A percentile compares a stretch with the other conserved stretches of the same genome.
phyloP scores from a whole-genome alignment of 2,797 vertebrate species.

The Anniella stebbinsi region DNA sequence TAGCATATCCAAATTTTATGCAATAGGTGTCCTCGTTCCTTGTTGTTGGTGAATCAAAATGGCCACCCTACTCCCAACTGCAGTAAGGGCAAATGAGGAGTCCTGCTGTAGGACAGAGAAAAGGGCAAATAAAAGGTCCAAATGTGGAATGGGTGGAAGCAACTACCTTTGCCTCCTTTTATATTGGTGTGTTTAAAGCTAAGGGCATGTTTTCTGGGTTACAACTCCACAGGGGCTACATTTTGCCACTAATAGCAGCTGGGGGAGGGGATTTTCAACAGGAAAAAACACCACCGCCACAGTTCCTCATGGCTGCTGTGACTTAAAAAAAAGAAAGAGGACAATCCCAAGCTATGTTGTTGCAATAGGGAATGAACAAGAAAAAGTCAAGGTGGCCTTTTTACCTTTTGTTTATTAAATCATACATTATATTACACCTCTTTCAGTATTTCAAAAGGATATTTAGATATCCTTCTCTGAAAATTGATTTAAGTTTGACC shows the following conservation, averaged over 20 bases:
- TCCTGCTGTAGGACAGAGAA: background rate
- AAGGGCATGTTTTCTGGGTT: background rate
- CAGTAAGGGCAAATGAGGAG: background rate
- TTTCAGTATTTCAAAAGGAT: slow-evolving; percentile 2
- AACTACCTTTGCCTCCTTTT: background rate
- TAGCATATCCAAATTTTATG: too few relatives aligned
- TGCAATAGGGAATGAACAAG: background rate
- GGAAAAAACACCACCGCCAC: too few relatives aligned
- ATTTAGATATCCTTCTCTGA: background rate
- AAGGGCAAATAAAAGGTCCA: background rate
- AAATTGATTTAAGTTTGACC: background rate
- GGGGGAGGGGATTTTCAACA: background rate
- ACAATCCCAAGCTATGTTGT: background rate
- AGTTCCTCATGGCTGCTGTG: background rate
- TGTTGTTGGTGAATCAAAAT: too few relatives aligned
- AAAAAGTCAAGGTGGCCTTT: background rate
- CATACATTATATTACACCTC: background rate
- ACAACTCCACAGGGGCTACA: background rate
- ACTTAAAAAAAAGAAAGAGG: background rate
- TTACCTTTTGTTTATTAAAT: background rate
- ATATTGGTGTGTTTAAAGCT: background rate
- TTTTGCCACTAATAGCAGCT: background rate
- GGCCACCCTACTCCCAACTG: background rate
- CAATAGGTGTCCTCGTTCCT: too few relatives aligned
- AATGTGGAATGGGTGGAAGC: background rate